phyloP scores from a whole-genome alignment of 2,888 invertebrate genomes.

The Chironomus tentans region DNA sequence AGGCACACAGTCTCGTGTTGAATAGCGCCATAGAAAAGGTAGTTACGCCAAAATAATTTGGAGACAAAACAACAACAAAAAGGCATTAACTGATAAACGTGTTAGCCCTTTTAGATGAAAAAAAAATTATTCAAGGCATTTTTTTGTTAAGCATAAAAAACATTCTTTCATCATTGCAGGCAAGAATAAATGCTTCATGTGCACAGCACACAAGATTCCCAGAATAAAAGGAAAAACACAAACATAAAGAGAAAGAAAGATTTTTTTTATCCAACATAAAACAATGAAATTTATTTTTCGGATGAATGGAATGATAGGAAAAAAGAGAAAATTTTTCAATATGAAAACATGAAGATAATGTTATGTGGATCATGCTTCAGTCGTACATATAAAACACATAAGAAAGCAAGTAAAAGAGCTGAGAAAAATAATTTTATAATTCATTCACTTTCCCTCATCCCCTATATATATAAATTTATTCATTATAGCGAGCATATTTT shows the following conservation, averaged over 20 bases:
- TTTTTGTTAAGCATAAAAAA: too few species aligned
- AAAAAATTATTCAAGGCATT: too few species aligned
- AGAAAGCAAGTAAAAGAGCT: not conserved
- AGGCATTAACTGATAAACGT: too few species aligned
- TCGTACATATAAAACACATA: too few species aligned
- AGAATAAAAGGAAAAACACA: too few species aligned
- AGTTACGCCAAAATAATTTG: too few species aligned
- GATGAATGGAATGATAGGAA: not conserved
- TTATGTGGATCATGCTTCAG: too few species aligned
- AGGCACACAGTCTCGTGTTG: too few species aligned
- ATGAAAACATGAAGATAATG: constrained; percentile 15
- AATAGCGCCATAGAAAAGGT: too few species aligned
- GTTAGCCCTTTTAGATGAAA: too few species aligned
- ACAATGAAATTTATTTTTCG: constrained; percentile 23
- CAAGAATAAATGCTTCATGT: not conserved
- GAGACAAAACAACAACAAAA: too few species aligned
- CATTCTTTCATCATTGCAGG: not conserved
- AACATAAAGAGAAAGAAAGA: too few species aligned
- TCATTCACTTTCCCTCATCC: constrained; percentile 12
- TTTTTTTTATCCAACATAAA: not conserved
- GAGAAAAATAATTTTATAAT: constrained; percentile 13
- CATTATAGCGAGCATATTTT: not conserved
- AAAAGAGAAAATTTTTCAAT: constrained; percentile 16
- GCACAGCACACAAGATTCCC: not conserved
- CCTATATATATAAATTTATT: not conserved